Evolutionary conservation across 2,888 invertebrate genomes (phyloP), one percentile per base, ranked within the genome.

Genomic region (Watsonalla binaria): DNA sequence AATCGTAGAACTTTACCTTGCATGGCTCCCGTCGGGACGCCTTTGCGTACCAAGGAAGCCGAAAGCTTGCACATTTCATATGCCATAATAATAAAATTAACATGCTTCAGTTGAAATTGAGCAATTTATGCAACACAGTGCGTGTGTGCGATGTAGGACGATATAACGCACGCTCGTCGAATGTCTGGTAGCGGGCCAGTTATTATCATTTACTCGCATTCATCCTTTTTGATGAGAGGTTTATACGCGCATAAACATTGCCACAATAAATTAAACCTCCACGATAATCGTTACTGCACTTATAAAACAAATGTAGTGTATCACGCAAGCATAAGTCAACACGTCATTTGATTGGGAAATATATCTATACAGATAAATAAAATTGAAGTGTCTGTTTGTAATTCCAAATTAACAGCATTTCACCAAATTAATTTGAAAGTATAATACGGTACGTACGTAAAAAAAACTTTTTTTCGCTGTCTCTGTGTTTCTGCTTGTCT

Each of bases 21-120:
- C 11, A 11, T 11, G 11, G 42, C 56, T 76, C 78, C 84, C 80
- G 78, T 71, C 61, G 75, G 63, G 70, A 72, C 62, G 61, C 65
- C 62, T 63, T 63, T 59, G 86, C 82, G 81, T 81, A 85, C 78
- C 62, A 68, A 83, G 76, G 87, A 71, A 86, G 86, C 85, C 68
- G 57, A 65, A 64, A 57, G 60, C 67, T 61, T 60, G 64, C 63
- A 73, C 74, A 80, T 74, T 74, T 65, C 68, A 71, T 75, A 77
- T 66, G 72, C 73, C 65, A 75, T 82, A 80, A 82, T 87, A 82
- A 87, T 86, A 82, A 86, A 80, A 78, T 79, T 80, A 79, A 78
- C 84, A 85, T 80, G 81, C 78, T 78, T 65, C 63, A 62, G 66
- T 77, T 78, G 67, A 81, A 86, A 89, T 90, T 89, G 86, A 89